Conservation (phyloP, 1,140 invertebrate species). For the Brachionus sp. region DNA sequence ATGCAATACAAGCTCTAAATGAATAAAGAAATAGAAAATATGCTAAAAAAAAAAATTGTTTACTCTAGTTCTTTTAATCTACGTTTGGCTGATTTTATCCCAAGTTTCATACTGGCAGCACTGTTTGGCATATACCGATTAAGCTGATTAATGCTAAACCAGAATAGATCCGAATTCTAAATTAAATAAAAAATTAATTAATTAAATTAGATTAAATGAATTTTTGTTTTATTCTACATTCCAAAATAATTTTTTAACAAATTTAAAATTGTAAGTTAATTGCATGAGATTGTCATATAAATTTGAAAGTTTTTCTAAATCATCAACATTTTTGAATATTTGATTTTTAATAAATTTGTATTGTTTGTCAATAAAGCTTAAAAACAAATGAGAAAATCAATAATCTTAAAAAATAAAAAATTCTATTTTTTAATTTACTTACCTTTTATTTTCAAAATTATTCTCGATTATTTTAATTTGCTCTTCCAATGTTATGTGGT, state of each 20-base stretch:
- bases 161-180: slow-evolving; percentile 9
- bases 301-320: not conserved
- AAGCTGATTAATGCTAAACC: not conserved
- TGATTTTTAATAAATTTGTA: not conserved
- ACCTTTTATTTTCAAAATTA: slow-evolving; percentile 19
- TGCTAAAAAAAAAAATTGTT: not conserved
- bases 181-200: not conserved
- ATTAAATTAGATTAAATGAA: not conserved
- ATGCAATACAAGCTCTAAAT: slow-evolving; percentile 7
- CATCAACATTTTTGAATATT: not conserved
- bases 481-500: not conserved
- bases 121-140: slow-evolving; percentile 12
- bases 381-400: too few species aligned
- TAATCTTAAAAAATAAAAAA: too few species aligned
- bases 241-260: slow-evolving; percentile 39
- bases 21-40: not conserved
- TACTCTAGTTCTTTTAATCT: slow-evolving; percentile 44
- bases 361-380: not conserved
- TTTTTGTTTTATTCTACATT: slow-evolving; percentile 1
- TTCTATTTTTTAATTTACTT: not conserved
- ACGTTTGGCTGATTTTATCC: not conserved
- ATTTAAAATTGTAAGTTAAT: not conserved
- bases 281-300: slow-evolving; percentile 2
- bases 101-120: slow-evolving; percentile 7
- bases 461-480: not conserved